Evolutionary conservation across 2,797 vertebrate species (phyloP).

Genomic region (Coreius guichenoti): DNA sequence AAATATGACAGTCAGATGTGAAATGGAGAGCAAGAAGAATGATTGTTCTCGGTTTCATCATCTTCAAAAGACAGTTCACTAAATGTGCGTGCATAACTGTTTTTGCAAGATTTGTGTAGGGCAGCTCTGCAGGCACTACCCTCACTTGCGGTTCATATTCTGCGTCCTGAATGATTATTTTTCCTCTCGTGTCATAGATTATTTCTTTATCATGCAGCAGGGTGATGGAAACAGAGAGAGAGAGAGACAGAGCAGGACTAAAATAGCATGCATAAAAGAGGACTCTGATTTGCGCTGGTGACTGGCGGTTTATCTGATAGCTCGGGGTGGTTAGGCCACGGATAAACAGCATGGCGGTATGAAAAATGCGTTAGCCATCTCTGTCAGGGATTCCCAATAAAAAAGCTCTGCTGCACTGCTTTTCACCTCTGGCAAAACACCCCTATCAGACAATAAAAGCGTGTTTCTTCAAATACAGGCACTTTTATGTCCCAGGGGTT

Average conservation of each 20-base stretch:
- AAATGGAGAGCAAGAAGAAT: slow-evolving; percentile 21
- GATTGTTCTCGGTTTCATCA: slow-evolving; percentile 36
- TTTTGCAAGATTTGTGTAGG: slow-evolving; percentile 51
- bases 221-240: slow-evolving; percentile 59
- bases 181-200: slow-evolving; percentile 72
- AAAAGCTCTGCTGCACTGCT: slow-evolving; percentile 34
- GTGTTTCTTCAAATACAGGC: neutral
- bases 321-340: slow-evolving; percentile 70
- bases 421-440: slow-evolving; percentile 12
- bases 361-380: slow-evolving; percentile 74
- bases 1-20: slow-evolving; percentile 17
- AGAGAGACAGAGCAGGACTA: slow-evolving; percentile 59
- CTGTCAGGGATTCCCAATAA: slow-evolving; percentile 66
- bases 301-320: slow-evolving; percentile 80
- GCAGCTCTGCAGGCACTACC: neutral
- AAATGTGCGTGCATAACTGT: slow-evolving; percentile 37
- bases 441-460: slow-evolving; percentile 18
- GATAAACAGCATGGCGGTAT: slow-evolving; percentile 77
- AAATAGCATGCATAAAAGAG: slow-evolving; percentile 48
- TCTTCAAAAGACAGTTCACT: slow-evolving; percentile 59
- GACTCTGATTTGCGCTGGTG: slow-evolving; percentile 60
- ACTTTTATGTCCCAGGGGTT: slow-evolving; percentile 2
- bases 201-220: slow-evolving; percentile 73
- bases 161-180: slow-evolving; percentile 70
- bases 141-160: slow-evolving; percentile 56